Conservation (phyloP, 92 coral and sea anemone genomes). For the Porites divaricata region DNA sequence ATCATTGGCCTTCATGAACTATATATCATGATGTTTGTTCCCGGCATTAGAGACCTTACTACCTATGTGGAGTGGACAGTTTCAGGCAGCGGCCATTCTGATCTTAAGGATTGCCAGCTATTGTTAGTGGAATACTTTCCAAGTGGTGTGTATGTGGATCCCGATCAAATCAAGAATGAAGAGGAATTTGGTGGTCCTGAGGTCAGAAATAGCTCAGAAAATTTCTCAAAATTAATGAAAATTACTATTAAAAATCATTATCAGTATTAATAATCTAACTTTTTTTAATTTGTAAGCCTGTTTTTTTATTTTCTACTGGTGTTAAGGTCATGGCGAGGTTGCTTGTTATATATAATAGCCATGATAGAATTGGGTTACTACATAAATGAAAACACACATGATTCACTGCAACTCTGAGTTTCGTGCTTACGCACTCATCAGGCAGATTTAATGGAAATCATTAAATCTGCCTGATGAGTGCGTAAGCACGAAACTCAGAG, state of each 20-base stretch:
- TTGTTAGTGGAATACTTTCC: constrained; percentile 71
- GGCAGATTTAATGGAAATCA: too few species aligned
- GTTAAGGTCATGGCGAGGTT: too few species aligned
- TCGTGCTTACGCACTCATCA: too few species aligned
- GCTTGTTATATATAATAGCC: too few species aligned
- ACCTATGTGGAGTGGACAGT: constrained; percentile 64
- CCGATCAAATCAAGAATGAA: constrained; percentile 62
- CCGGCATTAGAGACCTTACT: constrained; percentile 45
- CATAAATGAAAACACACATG: too few species aligned
- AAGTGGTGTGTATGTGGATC: constrained; percentile 67
- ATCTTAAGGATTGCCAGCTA: constrained; percentile 45
- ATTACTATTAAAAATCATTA: too few species aligned
- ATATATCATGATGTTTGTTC: background rate
- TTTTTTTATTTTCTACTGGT: background rate
- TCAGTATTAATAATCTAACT: background rate
- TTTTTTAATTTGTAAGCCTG: background rate
- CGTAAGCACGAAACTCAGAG: too few species aligned
- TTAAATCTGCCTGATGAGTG: too few species aligned
- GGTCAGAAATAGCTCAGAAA: constrained; percentile 29
- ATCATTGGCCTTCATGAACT: too few species aligned
- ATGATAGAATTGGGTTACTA: too few species aligned
- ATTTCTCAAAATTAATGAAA: too few species aligned
- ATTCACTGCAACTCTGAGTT: too few species aligned
- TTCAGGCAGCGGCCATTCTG: background rate
- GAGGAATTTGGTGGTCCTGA: constrained; percentile 60